phyloP scores from a whole-genome alignment of 2,888 invertebrate genomes.

The Rapana venosa region DNA sequence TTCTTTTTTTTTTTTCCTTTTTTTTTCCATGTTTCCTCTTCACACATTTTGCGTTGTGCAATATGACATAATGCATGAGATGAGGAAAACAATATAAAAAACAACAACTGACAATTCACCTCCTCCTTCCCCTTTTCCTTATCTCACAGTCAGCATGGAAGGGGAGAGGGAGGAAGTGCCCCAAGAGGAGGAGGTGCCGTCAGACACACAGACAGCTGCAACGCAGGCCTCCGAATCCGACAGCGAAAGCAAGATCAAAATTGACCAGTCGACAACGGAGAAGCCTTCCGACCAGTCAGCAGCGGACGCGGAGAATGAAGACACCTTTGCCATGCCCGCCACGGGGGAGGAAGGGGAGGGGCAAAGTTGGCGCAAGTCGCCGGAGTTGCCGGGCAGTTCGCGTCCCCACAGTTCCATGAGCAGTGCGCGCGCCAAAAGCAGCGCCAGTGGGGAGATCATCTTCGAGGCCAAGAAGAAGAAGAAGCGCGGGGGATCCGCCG shows the following conservation, averaged over 20 bases:
- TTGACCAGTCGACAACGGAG: slow-evolving; percentile 20
- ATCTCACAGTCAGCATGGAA: background rate
- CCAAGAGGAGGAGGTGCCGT: background rate
- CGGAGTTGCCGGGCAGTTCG: background rate
- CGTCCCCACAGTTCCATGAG: slow-evolving; percentile 35
- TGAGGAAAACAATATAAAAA: too few relatives aligned
- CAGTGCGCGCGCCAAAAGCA: slow-evolving; percentile 58
- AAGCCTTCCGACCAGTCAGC: slow-evolving; percentile 13
- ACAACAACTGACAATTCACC: too few relatives aligned
- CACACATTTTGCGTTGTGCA: too few relatives aligned
- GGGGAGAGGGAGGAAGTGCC: background rate
- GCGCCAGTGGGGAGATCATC: slow-evolving; percentile 57
- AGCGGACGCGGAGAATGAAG: background rate
- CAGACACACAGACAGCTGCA: background rate
- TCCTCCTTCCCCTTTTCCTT: too few relatives aligned
- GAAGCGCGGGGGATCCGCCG: slow-evolving; percentile 47
- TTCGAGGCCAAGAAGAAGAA: slow-evolving; percentile 61
- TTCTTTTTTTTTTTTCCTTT: too few relatives aligned
- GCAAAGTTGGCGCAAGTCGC: slow-evolving; percentile 1
- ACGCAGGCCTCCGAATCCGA: background rate
- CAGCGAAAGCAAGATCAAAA: slow-evolving; percentile 36
- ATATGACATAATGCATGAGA: too few relatives aligned
- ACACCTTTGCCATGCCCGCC: background rate
- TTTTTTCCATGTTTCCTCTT: too few relatives aligned
- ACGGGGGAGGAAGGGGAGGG: slow-evolving; percentile 21